Conservation (phyloP, 53 echinoderm and acorn worm genomes). For the Mesocentrotus franciscanus region DNA sequence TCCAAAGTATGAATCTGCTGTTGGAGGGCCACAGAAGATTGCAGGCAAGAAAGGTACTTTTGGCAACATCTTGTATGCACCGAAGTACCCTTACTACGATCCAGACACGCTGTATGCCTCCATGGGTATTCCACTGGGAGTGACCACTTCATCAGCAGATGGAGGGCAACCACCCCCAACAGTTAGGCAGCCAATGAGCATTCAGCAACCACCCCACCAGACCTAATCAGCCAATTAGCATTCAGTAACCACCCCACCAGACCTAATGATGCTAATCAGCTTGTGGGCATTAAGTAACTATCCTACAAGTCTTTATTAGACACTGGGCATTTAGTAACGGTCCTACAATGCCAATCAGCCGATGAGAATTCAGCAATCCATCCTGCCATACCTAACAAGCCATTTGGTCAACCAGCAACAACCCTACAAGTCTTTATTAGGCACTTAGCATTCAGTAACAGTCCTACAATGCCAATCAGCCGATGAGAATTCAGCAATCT, state of each 20-base stretch:
- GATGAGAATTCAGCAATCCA: no score
- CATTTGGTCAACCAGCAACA: no score
- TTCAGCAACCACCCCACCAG: not conserved
- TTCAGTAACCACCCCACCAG: not conserved
- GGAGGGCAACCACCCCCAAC: not conserved
- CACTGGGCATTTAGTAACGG: no score
- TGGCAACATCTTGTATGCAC: slow-evolving; percentile 75
- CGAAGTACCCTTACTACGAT: slow-evolving; percentile 77
- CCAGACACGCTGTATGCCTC: slow-evolving; percentile 41
- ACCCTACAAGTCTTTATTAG: no score
- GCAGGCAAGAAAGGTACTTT: slow-evolving; percentile 66
- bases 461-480: no score
- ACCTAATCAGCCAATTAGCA: not conserved
- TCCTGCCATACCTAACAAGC: no score
- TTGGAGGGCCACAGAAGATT: slow-evolving; percentile 69
- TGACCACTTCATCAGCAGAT: not conserved
- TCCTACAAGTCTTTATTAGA: not conserved
- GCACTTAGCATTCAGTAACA: no score
- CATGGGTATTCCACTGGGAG: slow-evolving; percentile 31
- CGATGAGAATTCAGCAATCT: no score
- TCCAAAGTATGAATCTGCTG: slow-evolving; percentile 69
- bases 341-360: no score
- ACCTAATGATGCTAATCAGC: not conserved
- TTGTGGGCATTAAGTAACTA: not conserved
- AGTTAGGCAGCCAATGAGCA: not conserved